phyloP scores from a whole-genome alignment of 2,888 invertebrate genomes.

The Spicauda simplicius region DNA sequence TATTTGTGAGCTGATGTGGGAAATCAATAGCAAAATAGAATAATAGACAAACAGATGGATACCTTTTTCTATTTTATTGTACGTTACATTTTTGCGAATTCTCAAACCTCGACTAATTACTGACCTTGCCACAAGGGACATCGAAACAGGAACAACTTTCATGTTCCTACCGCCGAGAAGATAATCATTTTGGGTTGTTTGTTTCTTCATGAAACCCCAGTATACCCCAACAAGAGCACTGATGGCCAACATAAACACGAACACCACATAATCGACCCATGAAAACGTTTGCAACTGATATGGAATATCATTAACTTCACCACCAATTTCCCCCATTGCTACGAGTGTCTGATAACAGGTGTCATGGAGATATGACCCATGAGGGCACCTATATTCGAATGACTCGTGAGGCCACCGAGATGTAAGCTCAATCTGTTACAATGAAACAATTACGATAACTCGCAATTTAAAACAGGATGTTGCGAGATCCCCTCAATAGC shows the following conservation, averaged over 20 bases:
- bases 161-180: conserved; percentile 93
- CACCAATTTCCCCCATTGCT: conserved; percentile 58
- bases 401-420: conserved; percentile 56
- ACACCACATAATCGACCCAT: conserved; percentile 91
- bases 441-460: conserved; percentile 84
- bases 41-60: too few species aligned
- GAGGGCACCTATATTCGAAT: conserved; percentile 62
- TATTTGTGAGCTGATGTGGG: too few species aligned
- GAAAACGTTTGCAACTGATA: conserved; percentile 87
- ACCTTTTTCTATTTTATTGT: not conserved
- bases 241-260: conserved; percentile 89
- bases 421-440: conserved; percentile 76
- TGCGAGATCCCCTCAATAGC: conserved; percentile 78
- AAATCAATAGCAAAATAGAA: too few species aligned
- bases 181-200: conserved; percentile 87
- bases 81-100: too few species aligned
- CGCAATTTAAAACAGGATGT: conserved; percentile 84
- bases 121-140: conserved; percentile 94
- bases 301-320: conserved; percentile 77
- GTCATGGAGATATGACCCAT: conserved; percentile 43
- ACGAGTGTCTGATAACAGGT: conserved; percentile 22
- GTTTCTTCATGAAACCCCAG: conserved; percentile 90
- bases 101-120: not conserved
- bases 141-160: conserved; percentile 92
- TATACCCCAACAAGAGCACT: conserved; percentile 93